Percentiles rank a stretch among this genome's conserved stretches.
phyloP scores from a whole-genome alignment of 2,113 vertebrate species.

The Salminus brasiliensis region DNA sequence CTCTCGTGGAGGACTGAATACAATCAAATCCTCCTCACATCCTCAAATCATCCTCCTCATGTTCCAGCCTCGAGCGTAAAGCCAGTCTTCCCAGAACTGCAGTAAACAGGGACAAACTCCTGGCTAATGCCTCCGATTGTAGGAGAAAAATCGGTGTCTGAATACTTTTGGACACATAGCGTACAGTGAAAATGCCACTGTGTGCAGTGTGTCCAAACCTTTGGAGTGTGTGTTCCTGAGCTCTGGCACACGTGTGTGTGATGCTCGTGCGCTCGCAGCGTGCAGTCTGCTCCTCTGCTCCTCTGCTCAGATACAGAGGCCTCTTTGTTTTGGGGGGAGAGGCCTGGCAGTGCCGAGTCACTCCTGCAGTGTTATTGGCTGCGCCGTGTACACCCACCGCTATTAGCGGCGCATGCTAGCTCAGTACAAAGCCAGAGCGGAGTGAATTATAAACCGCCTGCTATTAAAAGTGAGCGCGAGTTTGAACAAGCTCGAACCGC shows the following conservation, averaged over 20 bases:
- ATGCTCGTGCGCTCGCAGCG: neutral
- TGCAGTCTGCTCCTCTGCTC: conserved; percentile 57
- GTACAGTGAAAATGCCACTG: neutral
- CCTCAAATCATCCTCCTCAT: too few relatives aligned
- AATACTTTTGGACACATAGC: too few relatives aligned
- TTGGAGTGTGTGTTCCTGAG: neutral
- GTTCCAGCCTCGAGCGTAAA: too few relatives aligned
- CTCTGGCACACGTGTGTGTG: conserved; percentile 42
- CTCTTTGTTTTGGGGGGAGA: conserved; percentile 67
- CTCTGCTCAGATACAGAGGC: conserved; percentile 61
- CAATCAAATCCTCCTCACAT: too few relatives aligned
- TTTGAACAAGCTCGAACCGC: conserved; percentile 36
- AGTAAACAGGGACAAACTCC: too few relatives aligned
- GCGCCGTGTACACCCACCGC: conserved; percentile 49
- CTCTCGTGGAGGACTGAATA: too few relatives aligned
- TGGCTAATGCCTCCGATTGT: too few relatives aligned
- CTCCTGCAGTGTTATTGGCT: conserved; percentile 48
- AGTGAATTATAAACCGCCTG: conserved; percentile 61
- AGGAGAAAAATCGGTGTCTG: too few relatives aligned
- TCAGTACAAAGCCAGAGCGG: conserved; percentile 51
- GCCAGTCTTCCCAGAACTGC: too few relatives aligned
- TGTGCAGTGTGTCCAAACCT: neutral
- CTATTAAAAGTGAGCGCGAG: conserved; percentile 44
- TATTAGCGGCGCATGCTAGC: conserved; percentile 50
- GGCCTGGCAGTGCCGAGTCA: conserved; percentile 54